phyloP scores from a whole-genome alignment of 2,113 vertebrate species.

The Circaetus cinerascens region DNA sequence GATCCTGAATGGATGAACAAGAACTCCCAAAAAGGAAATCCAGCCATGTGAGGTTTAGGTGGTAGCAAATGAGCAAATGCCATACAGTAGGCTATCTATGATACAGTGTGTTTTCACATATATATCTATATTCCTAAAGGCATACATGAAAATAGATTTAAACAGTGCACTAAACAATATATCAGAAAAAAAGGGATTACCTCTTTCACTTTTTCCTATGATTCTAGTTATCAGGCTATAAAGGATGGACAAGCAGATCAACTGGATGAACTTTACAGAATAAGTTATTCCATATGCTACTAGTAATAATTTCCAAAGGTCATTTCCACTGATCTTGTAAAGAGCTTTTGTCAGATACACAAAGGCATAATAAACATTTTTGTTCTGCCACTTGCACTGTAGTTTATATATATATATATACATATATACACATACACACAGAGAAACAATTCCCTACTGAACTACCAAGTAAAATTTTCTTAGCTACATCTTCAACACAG shows the following conservation, averaged over 20 bases:
- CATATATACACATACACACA: not conserved
- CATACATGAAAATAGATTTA: not conserved
- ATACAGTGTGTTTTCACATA: not conserved
- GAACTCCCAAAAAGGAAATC: not conserved
- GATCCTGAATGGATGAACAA: not conserved
- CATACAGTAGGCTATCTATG: not conserved
- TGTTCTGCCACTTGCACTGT: not conserved
- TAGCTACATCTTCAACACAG: not conserved
- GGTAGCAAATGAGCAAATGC: not conserved
- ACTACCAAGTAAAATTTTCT: not conserved
- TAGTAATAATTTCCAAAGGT: not conserved
- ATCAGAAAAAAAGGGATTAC: not conserved
- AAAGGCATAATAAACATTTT: accelerated
- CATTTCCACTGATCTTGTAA: not conserved
- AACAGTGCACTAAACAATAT: not conserved
- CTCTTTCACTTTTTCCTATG: not conserved
- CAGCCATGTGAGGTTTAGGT: not conserved
- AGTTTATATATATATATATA: not conserved
- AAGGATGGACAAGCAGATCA: not conserved
- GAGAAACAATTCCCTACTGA: not conserved
- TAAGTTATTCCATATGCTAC: not conserved
- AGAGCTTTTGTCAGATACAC: not conserved
- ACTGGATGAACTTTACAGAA: not conserved
- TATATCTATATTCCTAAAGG: not conserved
- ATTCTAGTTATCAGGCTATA: not conserved